Evolutionary conservation across 2,113 vertebrate genomes (phyloP).

Genomic region (Psilopsiagon aurifrons): DNA sequence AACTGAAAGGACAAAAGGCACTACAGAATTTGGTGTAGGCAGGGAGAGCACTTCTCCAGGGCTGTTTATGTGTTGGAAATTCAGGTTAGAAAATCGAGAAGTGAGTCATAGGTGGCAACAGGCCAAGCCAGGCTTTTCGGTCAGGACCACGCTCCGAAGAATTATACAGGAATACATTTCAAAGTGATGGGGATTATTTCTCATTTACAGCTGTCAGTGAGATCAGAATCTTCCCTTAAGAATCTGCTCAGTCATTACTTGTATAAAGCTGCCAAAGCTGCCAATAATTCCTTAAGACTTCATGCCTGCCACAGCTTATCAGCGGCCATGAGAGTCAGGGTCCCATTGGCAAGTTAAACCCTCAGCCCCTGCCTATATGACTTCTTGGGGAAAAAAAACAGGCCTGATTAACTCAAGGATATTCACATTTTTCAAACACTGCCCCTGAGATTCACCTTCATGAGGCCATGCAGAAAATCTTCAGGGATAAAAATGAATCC

Average conservation of each 20-base stretch:
- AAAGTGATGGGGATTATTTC: background rate
- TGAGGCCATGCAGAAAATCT: background rate
- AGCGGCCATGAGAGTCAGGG: background rate
- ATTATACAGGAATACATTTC: background rate
- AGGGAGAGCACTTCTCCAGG: background rate
- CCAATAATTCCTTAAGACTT: background rate
- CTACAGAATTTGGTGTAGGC: background rate
- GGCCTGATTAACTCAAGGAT: background rate
- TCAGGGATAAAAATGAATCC: background rate
- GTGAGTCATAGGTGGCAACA: background rate
- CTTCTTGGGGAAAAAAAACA: background rate
- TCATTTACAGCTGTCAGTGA: background rate
- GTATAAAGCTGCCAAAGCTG: background rate
- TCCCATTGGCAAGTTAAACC: background rate
- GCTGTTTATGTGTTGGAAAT: background rate
- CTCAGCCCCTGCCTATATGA: background rate
- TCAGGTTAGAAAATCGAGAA: background rate
- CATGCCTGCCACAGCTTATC: background rate
- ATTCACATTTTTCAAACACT: background rate
- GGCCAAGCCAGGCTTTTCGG: background rate
- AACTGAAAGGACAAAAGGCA: background rate
- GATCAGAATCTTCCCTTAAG: background rate
- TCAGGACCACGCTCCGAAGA: background rate
- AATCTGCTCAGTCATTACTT: constrained; percentile 11
- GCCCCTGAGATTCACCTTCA: background rate